Percentiles rank a stretch among this genome's conserved stretches.
These are phyloP conservation scores for Lasioglossum malachurum DNA, from an alignment of 2,888 invertebrate genomes.

Conservation along the genomic window DNA sequence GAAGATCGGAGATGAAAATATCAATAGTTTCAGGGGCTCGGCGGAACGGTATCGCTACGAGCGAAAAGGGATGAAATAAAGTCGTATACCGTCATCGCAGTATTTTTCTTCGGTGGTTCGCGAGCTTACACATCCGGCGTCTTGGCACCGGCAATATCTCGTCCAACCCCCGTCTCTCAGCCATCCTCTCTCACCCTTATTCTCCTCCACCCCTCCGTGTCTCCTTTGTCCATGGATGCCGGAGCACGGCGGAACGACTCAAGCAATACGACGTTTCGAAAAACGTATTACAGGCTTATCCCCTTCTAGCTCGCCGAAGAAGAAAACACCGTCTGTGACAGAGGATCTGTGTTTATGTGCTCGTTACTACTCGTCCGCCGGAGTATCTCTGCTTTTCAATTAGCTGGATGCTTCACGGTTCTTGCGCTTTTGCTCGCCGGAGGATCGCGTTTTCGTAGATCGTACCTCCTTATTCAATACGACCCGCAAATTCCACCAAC, in stretches of 20 bases:
- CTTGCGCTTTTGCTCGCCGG: background rate
- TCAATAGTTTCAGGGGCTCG: conserved; percentile 34
- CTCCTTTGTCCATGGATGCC: conserved; percentile 40
- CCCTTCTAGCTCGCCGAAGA: conserved; percentile 53
- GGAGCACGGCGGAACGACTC: conserved; percentile 55
- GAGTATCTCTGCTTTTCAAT: conserved; percentile 10
- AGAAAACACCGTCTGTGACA: conserved; percentile 58
- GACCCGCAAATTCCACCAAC: background rate
- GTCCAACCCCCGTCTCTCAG: conserved; percentile 22
- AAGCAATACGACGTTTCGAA: conserved; percentile 66
- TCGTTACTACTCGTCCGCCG: background rate
- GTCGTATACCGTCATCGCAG: conserved; percentile 56
- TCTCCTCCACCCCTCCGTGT: background rate
- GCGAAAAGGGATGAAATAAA: conserved; percentile 57
- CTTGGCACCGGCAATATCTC: conserved; percentile 63
- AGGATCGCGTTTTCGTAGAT: background rate
- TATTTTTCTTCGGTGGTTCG: conserved; percentile 62
- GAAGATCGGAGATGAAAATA: conserved; percentile 45
- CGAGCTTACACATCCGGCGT: conserved; percentile 64
- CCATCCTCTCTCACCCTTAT: background rate
- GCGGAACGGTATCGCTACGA: conserved; percentile 34
- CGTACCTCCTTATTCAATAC: background rate
- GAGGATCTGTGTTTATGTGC: conserved; percentile 29
- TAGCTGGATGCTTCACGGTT: conserved; percentile 20
- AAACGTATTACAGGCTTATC: conserved; percentile 74